Base-by-base conservation (phyloP, 2,888 invertebrate species). In the Yponomeuta plumbellus region DNA sequence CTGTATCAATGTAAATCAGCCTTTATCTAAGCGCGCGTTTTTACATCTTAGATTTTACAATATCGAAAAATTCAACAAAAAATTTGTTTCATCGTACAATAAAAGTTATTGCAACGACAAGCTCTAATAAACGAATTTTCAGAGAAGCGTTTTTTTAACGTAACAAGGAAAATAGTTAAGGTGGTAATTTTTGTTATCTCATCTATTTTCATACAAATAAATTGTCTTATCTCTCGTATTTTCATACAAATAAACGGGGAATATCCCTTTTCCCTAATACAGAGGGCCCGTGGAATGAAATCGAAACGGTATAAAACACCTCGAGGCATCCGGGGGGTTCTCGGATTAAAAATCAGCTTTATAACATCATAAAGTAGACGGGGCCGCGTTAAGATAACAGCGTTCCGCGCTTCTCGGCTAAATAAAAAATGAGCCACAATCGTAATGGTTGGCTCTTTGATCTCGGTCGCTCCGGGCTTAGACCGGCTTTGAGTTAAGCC, bases 381-480 rank as follows among this genome's bases (percentile, higher is more conserved):
- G 81, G 79, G 76, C 17, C 76, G 78, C 83, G 83, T 86, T 86
- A 87, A 89, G 90, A 90, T 90, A 90, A 91, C 86, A 88, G 83
- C 44, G 83, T 80, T 78, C 80, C 72, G 74, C 76, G 74, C 44
- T 75, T 77, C 78, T 74, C 75, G 64, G 80, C 83, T 91, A 89
- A 91, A 91, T 91, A 91, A 91, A 90, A 90, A 88, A 91, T 91
- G 90, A 90, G 91, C 90, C 88, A 83, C 89, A 89, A 86, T 88
- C 83, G 90, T 88, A 89, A 90, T 87, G 86, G 87, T 76, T 73
- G 78, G 76, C 82, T 52, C 86, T 91, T 91, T 91, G 91, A 91
- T 90, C 90, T 89, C 86, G 86, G 88, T 89, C 86, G 84, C 87
- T 84, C 8, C 77, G 52, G 84, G 88, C 86, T 89, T 89, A 88